A percentile compares a stretch with the other conserved stretches of the same genome.
Conservation (phyloP, 2,888 invertebrate species). For the Cerceris rybyensis region DNA sequence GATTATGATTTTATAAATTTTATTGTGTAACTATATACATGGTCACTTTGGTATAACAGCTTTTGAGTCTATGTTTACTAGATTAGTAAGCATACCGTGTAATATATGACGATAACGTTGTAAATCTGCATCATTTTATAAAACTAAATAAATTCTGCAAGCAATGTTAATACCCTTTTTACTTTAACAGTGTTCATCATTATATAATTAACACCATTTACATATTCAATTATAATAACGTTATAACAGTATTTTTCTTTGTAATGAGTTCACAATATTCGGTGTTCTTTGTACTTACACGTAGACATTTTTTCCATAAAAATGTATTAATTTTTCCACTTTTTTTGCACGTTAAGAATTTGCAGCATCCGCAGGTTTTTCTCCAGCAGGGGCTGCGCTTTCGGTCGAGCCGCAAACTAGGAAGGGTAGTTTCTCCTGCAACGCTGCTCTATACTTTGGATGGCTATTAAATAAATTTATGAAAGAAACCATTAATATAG, state of each 20-base stretch:
- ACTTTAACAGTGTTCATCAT: slow-evolving; percentile 3
- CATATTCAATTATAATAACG: neutral
- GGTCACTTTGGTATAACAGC: slow-evolving; percentile 63
- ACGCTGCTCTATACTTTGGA: slow-evolving; percentile 90
- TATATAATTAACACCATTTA: neutral
- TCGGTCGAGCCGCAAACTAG: slow-evolving; percentile 83
- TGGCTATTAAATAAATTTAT: slow-evolving; percentile 83
- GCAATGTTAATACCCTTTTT: slow-evolving; percentile 56
- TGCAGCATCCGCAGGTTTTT: neutral
- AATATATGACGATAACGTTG: slow-evolving; percentile 63
- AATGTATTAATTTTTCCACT: neutral
- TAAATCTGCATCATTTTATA: slow-evolving; percentile 78
- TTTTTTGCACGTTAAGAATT: neutral
- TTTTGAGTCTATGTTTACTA: slow-evolving; percentile 45
- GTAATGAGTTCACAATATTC: neutral
- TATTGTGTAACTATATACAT: slow-evolving; percentile 40
- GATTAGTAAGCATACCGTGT: slow-evolving; percentile 52
- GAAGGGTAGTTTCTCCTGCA: slow-evolving; percentile 90
- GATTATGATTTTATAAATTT: slow-evolving; percentile 47
- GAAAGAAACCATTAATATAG: neutral
- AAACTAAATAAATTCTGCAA: slow-evolving; percentile 77
- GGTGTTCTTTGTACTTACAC: neutral
- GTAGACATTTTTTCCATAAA: neutral
- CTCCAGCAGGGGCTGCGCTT: neutral
- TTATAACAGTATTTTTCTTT: no score